Percentiles rank a stretch among this genome's conserved stretches.
Conservation (phyloP, 2,888 invertebrate genomes). For the Hyposoter dolosus region DNA sequence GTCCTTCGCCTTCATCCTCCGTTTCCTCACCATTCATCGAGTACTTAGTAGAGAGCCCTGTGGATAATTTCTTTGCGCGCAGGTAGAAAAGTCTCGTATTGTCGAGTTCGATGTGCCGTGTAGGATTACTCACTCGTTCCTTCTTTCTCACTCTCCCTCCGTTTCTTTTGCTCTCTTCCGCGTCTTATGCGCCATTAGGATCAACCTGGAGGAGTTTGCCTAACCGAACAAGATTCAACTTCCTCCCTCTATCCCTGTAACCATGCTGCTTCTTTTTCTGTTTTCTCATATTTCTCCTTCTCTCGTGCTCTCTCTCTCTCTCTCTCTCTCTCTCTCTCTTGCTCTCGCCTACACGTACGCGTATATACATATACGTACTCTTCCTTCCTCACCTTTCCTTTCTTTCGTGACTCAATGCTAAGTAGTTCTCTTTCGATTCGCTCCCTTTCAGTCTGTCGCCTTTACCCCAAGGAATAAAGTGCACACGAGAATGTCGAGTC, state of each 20-base stretch:
- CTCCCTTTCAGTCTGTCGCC: slow-evolving; percentile 67
- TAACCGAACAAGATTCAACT: slow-evolving; percentile 51
- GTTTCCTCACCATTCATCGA: slow-evolving; percentile 61
- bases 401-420: slow-evolving; percentile 63
- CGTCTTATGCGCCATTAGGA: slow-evolving; percentile 52
- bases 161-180: slow-evolving; percentile 23
- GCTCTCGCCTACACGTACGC: neutral
- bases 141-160: slow-evolving; percentile 15
- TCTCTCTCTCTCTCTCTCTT: slow-evolving; percentile 34
- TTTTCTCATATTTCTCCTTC: slow-evolving; percentile 50
- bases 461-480: slow-evolving; percentile 50
- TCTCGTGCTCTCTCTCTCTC: slow-evolving; percentile 67
- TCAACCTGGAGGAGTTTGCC: slow-evolving; percentile 61
- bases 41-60: slow-evolving; percentile 56
- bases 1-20: slow-evolving; percentile 30
- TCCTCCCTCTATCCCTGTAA: slow-evolving; percentile 23
- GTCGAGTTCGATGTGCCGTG: slow-evolving; percentile 68
- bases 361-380: neutral
- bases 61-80: slow-evolving; percentile 69
- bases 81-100: slow-evolving; percentile 70
- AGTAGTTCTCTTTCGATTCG: slow-evolving; percentile 68
- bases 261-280: slow-evolving; percentile 68
- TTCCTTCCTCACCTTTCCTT: slow-evolving; percentile 47
- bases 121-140: slow-evolving; percentile 63
- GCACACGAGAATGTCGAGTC: slow-evolving; percentile 30